phyloP scores from a whole-genome alignment of 2,888 invertebrate species.

The Lomographa bimaculata region DNA sequence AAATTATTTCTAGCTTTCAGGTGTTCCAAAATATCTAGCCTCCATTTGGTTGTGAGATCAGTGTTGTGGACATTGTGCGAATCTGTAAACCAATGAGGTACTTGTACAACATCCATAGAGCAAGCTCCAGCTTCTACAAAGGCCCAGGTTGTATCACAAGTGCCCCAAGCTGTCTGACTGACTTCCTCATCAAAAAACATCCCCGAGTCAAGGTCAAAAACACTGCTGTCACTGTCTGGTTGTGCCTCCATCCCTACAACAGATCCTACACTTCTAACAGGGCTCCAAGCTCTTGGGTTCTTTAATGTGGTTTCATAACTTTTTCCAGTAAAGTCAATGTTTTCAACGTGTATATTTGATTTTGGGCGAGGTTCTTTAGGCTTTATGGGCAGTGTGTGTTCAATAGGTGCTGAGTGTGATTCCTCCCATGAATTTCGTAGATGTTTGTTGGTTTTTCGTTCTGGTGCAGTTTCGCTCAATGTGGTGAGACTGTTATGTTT shows the following conservation, averaged over 20 bases:
- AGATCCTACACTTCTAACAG: slow-evolving; percentile 93
- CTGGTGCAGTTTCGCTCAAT: slow-evolving; percentile 65
- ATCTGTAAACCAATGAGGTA: slow-evolving; percentile 91
- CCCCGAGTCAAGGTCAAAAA: slow-evolving; percentile 91
- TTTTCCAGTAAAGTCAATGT: slow-evolving; percentile 84
- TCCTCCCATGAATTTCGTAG: slow-evolving; percentile 87
- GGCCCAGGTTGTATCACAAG: slow-evolving; percentile 91
- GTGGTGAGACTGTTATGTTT: slow-evolving; percentile 87
- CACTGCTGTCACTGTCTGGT: slow-evolving; percentile 92
- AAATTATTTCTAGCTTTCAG: slow-evolving; percentile 84
- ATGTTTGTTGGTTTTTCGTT: slow-evolving; percentile 77
- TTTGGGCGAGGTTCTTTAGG: slow-evolving; percentile 62
- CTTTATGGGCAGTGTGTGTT: slow-evolving; percentile 86
- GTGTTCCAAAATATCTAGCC: slow-evolving; percentile 87
- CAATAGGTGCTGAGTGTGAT: slow-evolving; percentile 89
- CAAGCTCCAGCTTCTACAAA: slow-evolving; percentile 93
- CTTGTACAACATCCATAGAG: slow-evolving; percentile 86
- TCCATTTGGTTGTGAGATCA: slow-evolving; percentile 89
- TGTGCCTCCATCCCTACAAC: slow-evolving; percentile 93
- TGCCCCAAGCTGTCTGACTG: slow-evolving; percentile 89
- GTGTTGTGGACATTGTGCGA: slow-evolving; percentile 82
- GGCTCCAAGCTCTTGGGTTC: slow-evolving; percentile 94
- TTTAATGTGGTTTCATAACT: slow-evolving; percentile 89
- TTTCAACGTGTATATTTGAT: slow-evolving; percentile 61
- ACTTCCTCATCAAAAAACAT: slow-evolving; percentile 92